These are phyloP conservation scores for Pangasius mekongensis DNA, from an alignment of 2,797 vertebrate species.

Conservation along the genomic window DNA sequence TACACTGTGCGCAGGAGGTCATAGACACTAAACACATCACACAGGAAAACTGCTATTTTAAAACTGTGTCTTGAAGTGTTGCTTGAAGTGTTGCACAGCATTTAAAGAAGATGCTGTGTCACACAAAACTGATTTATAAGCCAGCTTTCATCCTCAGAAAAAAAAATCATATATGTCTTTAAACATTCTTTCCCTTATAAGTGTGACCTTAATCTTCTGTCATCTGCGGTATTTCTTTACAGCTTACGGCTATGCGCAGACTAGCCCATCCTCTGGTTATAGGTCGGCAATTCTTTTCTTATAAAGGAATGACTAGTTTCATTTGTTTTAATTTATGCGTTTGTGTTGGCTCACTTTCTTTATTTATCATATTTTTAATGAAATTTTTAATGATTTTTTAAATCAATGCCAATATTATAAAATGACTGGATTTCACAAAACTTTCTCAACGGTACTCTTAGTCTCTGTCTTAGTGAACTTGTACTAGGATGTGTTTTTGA, in stretches of 20 bases:
- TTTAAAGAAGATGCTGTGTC: background rate
- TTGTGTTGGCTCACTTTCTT: background rate
- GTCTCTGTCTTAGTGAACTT: background rate
- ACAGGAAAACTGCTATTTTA: background rate
- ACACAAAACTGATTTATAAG: background rate
- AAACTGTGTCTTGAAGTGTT: background rate
- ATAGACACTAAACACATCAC: background rate
- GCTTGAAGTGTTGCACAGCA: background rate
- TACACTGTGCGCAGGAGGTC: background rate
- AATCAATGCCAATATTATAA: background rate
- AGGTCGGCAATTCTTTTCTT: background rate
- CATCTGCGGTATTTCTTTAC: background rate
- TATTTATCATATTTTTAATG: background rate
- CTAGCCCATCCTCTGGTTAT: background rate
- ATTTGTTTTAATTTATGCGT: background rate
- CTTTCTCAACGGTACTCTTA: background rate
- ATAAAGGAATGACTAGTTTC: background rate
- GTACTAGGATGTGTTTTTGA: background rate
- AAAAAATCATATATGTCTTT: background rate
- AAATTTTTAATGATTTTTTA: background rate
- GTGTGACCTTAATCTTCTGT: background rate
- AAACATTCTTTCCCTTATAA: background rate
- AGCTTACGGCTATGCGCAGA: background rate
- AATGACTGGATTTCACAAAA: background rate
- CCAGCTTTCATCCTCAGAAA: background rate